A percentile compares a stretch with the other conserved stretches of the same genome.
These are phyloP conservation scores for Amphiprion ocellaris DNA, from an alignment of 2,113 vertebrate genomes.

Conservation along the genomic window DNA sequence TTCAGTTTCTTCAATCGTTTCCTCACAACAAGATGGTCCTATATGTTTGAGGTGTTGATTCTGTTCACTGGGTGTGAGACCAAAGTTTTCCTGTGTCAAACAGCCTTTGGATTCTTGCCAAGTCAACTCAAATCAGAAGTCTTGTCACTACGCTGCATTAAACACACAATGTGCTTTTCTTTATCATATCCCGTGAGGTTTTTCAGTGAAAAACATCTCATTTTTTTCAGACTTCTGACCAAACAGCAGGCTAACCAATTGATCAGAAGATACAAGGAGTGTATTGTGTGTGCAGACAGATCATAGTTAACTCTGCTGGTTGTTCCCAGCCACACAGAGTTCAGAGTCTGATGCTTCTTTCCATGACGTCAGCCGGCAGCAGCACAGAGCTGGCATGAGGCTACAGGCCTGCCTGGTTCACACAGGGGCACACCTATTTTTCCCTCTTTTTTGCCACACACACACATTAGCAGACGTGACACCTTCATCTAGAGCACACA, in stretches of 20 bases:
- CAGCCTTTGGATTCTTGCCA: conserved; percentile 10
- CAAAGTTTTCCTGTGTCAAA: conserved; percentile 30
- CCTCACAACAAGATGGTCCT: not conserved
- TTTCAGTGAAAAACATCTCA: not conserved
- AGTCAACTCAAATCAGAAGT: conserved; percentile 6
- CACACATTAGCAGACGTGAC: conserved; percentile 10
- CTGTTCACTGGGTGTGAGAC: not conserved
- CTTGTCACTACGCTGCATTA: too few relatives aligned
- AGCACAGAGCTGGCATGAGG: conserved; percentile 68
- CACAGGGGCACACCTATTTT: conserved; percentile 58
- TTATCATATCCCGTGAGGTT: not conserved
- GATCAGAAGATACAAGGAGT: conserved; percentile 17
- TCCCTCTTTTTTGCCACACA: conserved; percentile 1
- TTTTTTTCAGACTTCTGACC: conserved; percentile 6
- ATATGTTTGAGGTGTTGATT: not conserved
- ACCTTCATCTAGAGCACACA: conserved; percentile 15
- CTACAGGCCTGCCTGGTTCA: conserved; percentile 69
- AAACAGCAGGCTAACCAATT: not conserved
- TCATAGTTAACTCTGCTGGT: conserved; percentile 43
- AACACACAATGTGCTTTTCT: not conserved
- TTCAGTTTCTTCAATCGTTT: conserved; percentile 2
- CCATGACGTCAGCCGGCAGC: conserved; percentile 78
- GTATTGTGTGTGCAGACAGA: conserved; percentile 23
- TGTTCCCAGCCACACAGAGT: conserved; percentile 57
- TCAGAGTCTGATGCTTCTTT: conserved; percentile 76